These are phyloP conservation scores for Suricata suricatta DNA, from an alignment of 2,113 vertebrate genomes.

Conservation along the genomic window DNA sequence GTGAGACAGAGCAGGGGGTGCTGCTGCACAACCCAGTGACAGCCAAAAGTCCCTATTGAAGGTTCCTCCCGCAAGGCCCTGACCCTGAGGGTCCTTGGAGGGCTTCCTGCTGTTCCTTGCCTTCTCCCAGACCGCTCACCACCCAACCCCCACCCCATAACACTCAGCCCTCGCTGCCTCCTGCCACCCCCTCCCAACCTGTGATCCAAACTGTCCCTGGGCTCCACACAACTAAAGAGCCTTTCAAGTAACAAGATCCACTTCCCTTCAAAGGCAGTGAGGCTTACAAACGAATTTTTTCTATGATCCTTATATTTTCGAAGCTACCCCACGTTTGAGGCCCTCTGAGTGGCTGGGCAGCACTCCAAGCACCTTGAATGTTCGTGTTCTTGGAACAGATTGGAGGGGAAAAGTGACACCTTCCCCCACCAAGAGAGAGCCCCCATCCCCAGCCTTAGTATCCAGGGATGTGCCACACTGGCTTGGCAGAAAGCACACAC, in stretches of 20 bases:
- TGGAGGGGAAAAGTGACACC: not conserved
- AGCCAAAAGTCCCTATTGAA: not conserved
- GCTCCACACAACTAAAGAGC: not conserved
- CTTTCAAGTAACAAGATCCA: not conserved
- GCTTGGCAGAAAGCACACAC: not conserved
- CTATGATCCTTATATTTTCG: not conserved
- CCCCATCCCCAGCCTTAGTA: not conserved
- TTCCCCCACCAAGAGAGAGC: not conserved
- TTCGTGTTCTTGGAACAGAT: not conserved
- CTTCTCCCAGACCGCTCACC: not conserved
- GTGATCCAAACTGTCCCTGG: not conserved
- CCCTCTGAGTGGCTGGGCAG: not conserved
- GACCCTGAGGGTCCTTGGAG: not conserved
- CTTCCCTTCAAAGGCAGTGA: not conserved
- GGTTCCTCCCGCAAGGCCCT: not conserved
- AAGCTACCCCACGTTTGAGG: not conserved
- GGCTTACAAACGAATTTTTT: not conserved
- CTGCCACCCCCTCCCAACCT: not conserved
- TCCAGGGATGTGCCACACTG: not conserved
- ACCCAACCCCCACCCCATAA: not conserved
- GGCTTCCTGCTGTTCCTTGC: not conserved
- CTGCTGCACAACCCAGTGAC: fast-evolving
- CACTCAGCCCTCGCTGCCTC: not conserved
- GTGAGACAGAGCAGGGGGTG: not conserved
- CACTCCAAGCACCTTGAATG: not conserved